Conservation (phyloP, 2,113 vertebrate species). For the Oryzias curvinotus region DNA sequence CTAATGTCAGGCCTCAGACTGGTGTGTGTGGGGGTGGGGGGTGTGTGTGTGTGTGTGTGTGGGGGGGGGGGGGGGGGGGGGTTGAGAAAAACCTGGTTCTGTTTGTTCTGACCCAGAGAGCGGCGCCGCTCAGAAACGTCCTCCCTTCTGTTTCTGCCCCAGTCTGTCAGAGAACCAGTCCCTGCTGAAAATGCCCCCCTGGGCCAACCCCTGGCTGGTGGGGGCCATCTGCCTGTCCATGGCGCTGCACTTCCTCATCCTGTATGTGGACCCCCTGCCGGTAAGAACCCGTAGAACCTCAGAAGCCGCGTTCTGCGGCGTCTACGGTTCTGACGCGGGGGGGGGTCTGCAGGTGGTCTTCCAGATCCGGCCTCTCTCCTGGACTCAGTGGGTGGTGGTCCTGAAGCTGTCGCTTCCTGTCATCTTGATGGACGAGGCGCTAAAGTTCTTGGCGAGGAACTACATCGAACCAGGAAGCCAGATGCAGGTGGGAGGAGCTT, state of each 20-base stretch:
- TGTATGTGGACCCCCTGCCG: constrained; percentile 80
- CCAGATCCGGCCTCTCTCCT: constrained; percentile 78
- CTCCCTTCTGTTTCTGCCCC: neutral
- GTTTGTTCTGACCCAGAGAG: too few relatives aligned
- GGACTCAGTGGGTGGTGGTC: constrained; percentile 81
- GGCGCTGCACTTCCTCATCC: constrained; percentile 82
- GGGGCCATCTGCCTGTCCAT: constrained; percentile 82
- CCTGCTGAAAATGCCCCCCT: constrained; percentile 81
- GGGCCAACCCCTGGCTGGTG: constrained; percentile 82
- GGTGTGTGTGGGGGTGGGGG: too few relatives aligned
- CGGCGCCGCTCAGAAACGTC: too few relatives aligned
- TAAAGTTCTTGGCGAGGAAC: constrained; percentile 79
- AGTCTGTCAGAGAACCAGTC: constrained; percentile 84
- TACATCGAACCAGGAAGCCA: constrained; percentile 76
- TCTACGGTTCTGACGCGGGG: neutral
- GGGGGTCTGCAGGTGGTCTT: constrained; percentile 70
- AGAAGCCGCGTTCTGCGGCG: neutral
- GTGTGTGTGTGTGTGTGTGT: too few relatives aligned
- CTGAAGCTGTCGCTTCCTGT: constrained; percentile 82
- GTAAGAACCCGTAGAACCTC: constrained; percentile 53
- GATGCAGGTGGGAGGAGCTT: constrained; percentile 48
- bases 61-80: too few relatives aligned
- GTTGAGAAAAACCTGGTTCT: too few relatives aligned
- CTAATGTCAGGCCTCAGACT: too few relatives aligned
- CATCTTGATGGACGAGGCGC: constrained; percentile 79